These are phyloP conservation scores for Indri indri DNA, from an alignment of 2,113 vertebrate genomes.

Conservation along the genomic window DNA sequence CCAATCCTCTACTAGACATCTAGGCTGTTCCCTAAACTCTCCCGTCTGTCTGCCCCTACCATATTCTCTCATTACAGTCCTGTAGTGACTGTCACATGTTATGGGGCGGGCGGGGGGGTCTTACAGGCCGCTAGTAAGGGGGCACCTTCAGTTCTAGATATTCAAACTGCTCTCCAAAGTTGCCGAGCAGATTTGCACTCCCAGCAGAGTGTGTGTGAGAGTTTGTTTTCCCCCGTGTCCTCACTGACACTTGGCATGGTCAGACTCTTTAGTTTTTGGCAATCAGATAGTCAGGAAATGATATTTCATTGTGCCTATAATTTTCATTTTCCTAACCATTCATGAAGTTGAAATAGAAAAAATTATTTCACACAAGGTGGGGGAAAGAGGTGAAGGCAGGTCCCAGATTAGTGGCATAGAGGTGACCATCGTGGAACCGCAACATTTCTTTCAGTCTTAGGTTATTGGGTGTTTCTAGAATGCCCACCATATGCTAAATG, in stretches of 20 bases:
- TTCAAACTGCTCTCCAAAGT: neutral
- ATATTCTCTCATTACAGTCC: neutral
- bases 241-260: neutral
- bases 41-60: neutral
- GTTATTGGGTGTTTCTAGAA: neutral
- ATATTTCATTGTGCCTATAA: neutral
- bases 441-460: neutral
- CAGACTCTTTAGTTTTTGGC: neutral
- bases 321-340: neutral
- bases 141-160: no score
- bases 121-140: neutral
- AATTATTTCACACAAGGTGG: neutral
- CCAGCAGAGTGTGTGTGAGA: rapidly evolving
- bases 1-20: neutral
- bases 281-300: neutral
- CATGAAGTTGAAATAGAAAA: neutral
- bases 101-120: neutral
- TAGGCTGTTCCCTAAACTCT: neutral
- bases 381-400: neutral
- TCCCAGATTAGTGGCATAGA: no score
- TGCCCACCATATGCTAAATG: neutral
- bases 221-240: neutral
- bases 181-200: neutral
- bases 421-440: neutral
- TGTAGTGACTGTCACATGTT: neutral